Evolutionary conservation across 2,797 vertebrate genomes (phyloP), one percentile per base, ranked within the genome.

Genomic region (Dromococcyx pavoninus): DNA sequence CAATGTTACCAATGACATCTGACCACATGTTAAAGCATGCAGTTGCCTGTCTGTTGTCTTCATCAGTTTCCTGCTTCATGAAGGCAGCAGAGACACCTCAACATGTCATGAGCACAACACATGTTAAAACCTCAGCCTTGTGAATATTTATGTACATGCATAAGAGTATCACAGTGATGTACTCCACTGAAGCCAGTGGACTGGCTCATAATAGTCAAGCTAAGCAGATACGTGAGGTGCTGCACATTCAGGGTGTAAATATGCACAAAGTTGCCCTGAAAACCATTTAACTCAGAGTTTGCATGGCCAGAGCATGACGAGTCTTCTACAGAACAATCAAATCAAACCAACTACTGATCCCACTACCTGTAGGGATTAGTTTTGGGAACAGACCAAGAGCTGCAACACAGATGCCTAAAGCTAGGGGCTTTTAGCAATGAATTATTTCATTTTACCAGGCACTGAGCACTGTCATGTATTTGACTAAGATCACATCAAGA

Each of bases 181-280:
- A 33, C 58, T 9, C 51, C 2, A 2, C 32, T 25, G 37, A 64
- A 60, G 33, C 44, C 46, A 62, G 23, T 0, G 12, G 28, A 44
- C 48, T 13, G 39, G 61, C 43, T 83, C 46, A 9, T 7, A 17
- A 54, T 0, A 0, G 35, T 12, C 10, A 44, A 56, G 25, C 5
- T 7, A 84, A 93, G 57, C 41, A 74, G 19, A 50, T 1, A 8
- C 0, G 1, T 5, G 56, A 88, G 25, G 18, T 23, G 62, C 18
- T 66, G 41, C 10, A 37, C 0, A 0, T 33, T 72, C 27, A 21
- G n/a, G 21, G 21, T 2, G 1, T 12, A 60, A 72, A 91, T 69
- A 76, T 21, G 27, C 41, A 72, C 17, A 6, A 60, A 58, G 18
- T 1, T 75, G 33, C 32, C 60, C 48, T 19, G 28, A 91, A 91